Conservation (phyloP, 1,140 invertebrate genomes). For the Hylyphantes graminicola region DNA sequence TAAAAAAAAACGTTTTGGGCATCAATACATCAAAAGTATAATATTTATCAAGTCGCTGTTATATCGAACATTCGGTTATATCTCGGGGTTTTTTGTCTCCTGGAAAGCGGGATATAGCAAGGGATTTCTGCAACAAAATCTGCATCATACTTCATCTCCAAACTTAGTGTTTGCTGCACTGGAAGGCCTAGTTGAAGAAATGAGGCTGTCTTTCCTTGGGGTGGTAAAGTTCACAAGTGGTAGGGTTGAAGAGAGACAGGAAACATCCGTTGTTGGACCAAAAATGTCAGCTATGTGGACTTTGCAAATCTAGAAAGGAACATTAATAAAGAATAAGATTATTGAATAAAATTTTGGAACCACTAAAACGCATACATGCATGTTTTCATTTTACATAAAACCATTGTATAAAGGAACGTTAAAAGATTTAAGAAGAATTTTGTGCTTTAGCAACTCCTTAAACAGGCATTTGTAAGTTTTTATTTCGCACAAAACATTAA, state of each 20-base stretch:
- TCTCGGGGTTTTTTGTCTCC: neutral
- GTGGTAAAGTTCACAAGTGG: conserved; percentile 70
- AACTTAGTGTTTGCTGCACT: conserved; percentile 73
- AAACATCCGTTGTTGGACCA: conserved; percentile 71
- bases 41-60: no score
- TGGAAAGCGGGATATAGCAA: no score
- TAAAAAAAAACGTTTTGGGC: no score
- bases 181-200: conserved; percentile 72
- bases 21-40: no score
- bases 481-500: no score
- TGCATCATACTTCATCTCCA: conserved; percentile 71
- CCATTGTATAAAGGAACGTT: neutral
- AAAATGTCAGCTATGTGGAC: conserved; percentile 82
- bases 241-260: conserved; percentile 67
- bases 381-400: neutral
- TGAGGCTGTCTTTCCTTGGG: conserved; percentile 73
- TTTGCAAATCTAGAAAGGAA: conserved; percentile 78
- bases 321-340: neutral
- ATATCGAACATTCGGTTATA: no score
- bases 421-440: neutral
- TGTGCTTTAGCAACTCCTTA: neutral
- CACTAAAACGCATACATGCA: neutral
- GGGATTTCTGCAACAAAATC: neutral
- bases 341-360: neutral
- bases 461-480: neutral